These are phyloP conservation scores for Melanerpes formicivorus DNA, from an alignment of 2,113 vertebrate species.

Conservation along the genomic window DNA sequence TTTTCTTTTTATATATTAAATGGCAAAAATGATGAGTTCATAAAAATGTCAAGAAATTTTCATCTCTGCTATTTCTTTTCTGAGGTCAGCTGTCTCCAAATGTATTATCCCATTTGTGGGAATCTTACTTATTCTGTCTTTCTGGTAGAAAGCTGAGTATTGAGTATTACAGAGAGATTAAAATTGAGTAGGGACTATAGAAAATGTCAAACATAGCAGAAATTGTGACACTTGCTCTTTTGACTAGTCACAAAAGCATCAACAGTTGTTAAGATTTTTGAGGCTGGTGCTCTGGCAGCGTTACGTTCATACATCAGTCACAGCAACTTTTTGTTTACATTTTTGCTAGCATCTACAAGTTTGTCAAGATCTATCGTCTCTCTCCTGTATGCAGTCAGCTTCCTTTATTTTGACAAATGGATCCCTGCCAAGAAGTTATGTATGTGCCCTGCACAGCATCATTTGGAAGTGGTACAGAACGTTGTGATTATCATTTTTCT, in stretches of 20 bases:
- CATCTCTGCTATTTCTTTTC: constrained; percentile 71
- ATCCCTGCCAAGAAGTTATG: constrained; percentile 29
- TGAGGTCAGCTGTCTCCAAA: constrained; percentile 66
- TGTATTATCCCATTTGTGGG: constrained; percentile 44
- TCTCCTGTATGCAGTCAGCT: neutral
- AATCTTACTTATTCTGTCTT: constrained; percentile 45
- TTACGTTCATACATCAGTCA: neutral
- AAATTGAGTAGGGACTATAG: constrained; percentile 45
- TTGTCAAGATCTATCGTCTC: constrained; percentile 3
- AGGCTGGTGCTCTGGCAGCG: neutral
- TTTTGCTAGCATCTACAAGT: constrained; percentile 22
- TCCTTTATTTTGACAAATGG: constrained; percentile 38
- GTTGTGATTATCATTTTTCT: constrained; percentile 34
- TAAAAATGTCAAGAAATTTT: constrained; percentile 74
- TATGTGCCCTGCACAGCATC: constrained; percentile 4
- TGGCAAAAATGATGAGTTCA: constrained; percentile 74
- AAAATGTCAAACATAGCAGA: constrained; percentile 67
- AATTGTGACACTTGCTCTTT: constrained; percentile 67
- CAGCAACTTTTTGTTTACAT: constrained; percentile 4
- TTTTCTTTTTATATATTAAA: constrained; percentile 75
- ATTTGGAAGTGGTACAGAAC: constrained; percentile 11
- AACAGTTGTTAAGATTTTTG: constrained; percentile 36
- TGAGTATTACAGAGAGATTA: constrained; percentile 57
- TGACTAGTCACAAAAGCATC: constrained; percentile 31
- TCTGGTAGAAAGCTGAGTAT: constrained; percentile 52